A percentile compares a stretch with the other conserved stretches of the same genome.
These are phyloP conservation scores for Salvelinus sp. DNA, from an alignment of 2,113 vertebrate genomes.

Conservation along the genomic window DNA sequence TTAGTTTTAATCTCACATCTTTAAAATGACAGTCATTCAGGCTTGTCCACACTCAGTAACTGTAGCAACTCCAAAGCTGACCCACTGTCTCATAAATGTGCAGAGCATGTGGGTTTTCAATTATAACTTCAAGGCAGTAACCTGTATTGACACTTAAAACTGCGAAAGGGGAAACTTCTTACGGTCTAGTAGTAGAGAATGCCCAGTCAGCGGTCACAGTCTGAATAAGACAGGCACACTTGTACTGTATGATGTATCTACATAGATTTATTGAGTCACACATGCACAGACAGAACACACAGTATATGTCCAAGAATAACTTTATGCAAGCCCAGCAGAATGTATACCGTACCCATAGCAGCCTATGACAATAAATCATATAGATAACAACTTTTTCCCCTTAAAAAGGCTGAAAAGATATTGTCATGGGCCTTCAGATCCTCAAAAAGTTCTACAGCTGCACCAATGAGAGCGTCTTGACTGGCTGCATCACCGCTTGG, in stretches of 20 bases:
- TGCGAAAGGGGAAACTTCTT: not conserved
- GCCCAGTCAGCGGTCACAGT: not conserved
- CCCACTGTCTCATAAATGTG: no score
- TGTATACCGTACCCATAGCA: not conserved
- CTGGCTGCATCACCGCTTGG: no score
- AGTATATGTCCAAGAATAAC: not conserved
- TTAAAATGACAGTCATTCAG: not conserved
- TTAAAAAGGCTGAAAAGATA: no score
- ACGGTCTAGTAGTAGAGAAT: not conserved
- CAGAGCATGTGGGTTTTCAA: not conserved
- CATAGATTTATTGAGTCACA: not conserved
- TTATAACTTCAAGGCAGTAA: not conserved
- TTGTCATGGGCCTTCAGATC: no score
- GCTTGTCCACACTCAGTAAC: not conserved
- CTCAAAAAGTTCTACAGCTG: not conserved
- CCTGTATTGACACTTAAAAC: not conserved
- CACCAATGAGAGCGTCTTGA: no score
- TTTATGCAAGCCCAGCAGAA: constrained; percentile 3
- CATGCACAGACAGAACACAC: not conserved
- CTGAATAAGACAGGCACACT: not conserved
- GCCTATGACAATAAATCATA: constrained; percentile 5
- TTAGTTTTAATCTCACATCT: no score
- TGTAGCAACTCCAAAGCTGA: not conserved
- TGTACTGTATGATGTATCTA: not conserved
- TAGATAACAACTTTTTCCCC: not conserved